Percentiles rank a stretch among this genome's conserved stretches.
phyloP scores from a whole-genome alignment of 2,888 invertebrate species.

The Mythimna vitellina region DNA sequence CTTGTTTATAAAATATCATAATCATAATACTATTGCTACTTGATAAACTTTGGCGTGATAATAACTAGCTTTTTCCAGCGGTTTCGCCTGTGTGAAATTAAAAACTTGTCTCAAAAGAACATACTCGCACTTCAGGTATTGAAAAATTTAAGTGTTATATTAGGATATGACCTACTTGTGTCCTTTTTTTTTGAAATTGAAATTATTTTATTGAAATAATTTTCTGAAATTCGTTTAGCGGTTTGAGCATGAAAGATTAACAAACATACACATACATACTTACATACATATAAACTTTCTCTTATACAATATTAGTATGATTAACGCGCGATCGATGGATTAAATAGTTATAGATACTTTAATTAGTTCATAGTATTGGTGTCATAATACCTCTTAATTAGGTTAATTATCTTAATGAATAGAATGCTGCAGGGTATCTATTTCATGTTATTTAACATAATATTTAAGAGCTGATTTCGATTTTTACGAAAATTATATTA shows the following conservation, averaged over 20 bases:
- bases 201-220: no score
- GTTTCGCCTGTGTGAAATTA: no score
- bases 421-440: neutral
- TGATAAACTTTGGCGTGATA: neutral
- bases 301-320: neutral
- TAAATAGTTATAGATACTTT: neutral
- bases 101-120: no score
- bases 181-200: no score
- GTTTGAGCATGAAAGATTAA: no score
- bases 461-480: neutral
- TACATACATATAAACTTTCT: no score
- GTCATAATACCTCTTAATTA: neutral
- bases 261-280: no score
- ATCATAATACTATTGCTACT: neutral
- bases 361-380: slow-evolving; percentile 1
- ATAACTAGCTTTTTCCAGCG: neutral
- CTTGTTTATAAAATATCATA: neutral
- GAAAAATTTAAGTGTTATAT: no score
- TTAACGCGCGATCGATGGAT: neutral
- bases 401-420: neutral
- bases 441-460: slow-evolving; percentile 6
- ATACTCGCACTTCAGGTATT: no score
- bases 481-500: neutral
- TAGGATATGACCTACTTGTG: no score
- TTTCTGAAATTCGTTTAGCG: no score